A percentile compares a stretch with the other conserved stretches of the same genome.
These are phyloP conservation scores for Drosophila sulfurigaster DNA, from an alignment of 1,140 invertebrate species.

Conservation along the genomic window DNA sequence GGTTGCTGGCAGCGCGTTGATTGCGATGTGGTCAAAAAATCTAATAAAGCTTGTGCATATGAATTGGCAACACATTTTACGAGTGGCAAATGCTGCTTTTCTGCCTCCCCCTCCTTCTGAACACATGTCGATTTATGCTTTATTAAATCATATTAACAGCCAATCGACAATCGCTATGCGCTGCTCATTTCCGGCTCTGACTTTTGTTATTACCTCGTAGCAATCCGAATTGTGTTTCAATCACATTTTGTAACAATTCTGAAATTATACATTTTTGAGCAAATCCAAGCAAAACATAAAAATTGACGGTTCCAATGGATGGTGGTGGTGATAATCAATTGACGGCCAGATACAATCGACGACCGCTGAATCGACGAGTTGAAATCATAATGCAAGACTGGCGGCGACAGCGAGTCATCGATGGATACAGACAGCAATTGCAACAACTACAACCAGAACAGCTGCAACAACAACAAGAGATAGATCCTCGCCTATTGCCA, in stretches of 20 bases:
- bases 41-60: slow-evolving; percentile 63
- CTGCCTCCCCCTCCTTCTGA: too few species aligned
- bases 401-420: background rate
- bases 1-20: slow-evolving; percentile 65
- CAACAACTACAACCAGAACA: background rate
- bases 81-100: background rate
- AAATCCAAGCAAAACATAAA: slow-evolving; percentile 29
- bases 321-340: slow-evolving; percentile 66
- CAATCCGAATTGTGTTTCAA: slow-evolving; percentile 40
- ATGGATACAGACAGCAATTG: background rate
- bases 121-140: slow-evolving; percentile 43
- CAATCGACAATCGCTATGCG: slow-evolving; percentile 47
- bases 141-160: slow-evolving; percentile 70
- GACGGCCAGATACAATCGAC: slow-evolving; percentile 13
- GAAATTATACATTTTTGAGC: slow-evolving; percentile 44
- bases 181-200: slow-evolving; percentile 48
- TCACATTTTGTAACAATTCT: slow-evolving; percentile 16
- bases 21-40: slow-evolving; percentile 64
- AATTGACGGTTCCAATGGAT: slow-evolving; percentile 47
- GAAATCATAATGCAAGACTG: slow-evolving; percentile 21
- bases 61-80: slow-evolving; percentile 30
- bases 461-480: background rate
- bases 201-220: slow-evolving; percentile 26
- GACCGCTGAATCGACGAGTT: slow-evolving; percentile 25
- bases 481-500: background rate